Conservation (phyloP, 1,140 invertebrate species). For the Sycophila sp. region DNA sequence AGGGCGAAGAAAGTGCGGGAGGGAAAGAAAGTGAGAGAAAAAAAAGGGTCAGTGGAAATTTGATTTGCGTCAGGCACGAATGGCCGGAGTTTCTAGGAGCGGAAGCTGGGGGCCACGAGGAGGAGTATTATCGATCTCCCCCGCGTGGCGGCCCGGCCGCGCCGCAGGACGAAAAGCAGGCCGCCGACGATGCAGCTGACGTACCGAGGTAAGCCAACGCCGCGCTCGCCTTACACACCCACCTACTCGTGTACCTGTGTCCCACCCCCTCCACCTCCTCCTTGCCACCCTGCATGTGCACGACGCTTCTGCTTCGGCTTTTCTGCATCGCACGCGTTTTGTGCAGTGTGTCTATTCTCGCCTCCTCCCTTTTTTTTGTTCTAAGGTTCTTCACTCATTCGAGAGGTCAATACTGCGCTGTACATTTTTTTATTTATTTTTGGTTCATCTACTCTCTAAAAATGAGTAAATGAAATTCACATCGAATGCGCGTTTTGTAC, state of each 20-base stretch:
- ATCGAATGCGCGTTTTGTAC: too few relatives aligned
- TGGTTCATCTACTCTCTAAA: too few relatives aligned
- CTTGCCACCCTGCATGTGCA: neutral
- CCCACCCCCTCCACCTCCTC: neutral
- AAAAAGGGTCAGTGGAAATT: neutral
- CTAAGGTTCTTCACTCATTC: too few relatives aligned
- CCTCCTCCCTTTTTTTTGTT: too few relatives aligned
- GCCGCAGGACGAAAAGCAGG: conserved; percentile 35
- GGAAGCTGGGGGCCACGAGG: conserved; percentile 23
- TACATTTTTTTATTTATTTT: too few relatives aligned
- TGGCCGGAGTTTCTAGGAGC: conserved; percentile 3
- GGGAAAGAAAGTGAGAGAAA: neutral
- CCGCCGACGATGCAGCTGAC: conserved; percentile 22
- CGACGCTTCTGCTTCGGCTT: conserved; percentile 21
- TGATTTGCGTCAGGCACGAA: conserved; percentile 19
- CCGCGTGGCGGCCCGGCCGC: neutral
- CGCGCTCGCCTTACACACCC: too few relatives aligned
- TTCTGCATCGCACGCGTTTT: neutral
- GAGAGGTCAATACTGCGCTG: too few relatives aligned
- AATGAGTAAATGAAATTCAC: too few relatives aligned
- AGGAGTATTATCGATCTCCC: conserved; percentile 33
- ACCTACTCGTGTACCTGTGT: too few relatives aligned
- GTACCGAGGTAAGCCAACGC: conserved; percentile 4
- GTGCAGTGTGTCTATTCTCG: neutral
- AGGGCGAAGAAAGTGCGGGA: neutral